Percentiles rank a stretch among this genome's conserved stretches.
Conservation (phyloP, 2,888 invertebrate species). For the Yponomeuta evonymella region DNA sequence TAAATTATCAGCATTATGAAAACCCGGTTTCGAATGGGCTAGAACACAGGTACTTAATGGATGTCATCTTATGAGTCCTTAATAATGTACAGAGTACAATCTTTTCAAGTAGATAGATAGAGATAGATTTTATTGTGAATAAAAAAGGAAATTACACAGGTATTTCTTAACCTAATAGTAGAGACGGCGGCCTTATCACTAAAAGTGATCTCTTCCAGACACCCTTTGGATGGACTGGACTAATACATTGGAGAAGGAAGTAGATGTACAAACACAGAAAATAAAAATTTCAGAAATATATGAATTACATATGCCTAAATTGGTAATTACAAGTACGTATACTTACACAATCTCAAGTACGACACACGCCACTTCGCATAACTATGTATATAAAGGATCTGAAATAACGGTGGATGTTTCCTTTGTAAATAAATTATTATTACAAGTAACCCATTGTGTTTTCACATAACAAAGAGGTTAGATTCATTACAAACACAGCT, state of each 20-base stretch:
- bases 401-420: slow-evolving; percentile 26
- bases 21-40: not conserved
- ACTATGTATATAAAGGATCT: slow-evolving; percentile 26
- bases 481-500: slow-evolving; percentile 5
- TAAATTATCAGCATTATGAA: not conserved
- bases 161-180: too few species aligned
- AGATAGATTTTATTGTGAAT: too few species aligned
- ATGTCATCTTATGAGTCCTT: not conserved
- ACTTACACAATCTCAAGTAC: not conserved
- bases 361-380: not conserved
- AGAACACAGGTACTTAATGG: not conserved
- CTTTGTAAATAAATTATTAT: slow-evolving; percentile 37
- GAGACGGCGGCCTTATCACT: too few species aligned
- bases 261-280: too few species aligned
- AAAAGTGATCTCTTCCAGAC: too few species aligned
- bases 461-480: slow-evolving; percentile 9
- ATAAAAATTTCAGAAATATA: too few species aligned
- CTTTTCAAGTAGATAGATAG: not conserved
- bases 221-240: too few species aligned
- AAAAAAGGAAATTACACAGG: too few species aligned
- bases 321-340: not conserved
- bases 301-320: not conserved
- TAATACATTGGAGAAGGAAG: too few species aligned
- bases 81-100: not conserved
- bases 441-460: slow-evolving; percentile 27